phyloP scores from a whole-genome alignment of 2,888 invertebrate genomes.

The Anoplius nigerrimus region DNA sequence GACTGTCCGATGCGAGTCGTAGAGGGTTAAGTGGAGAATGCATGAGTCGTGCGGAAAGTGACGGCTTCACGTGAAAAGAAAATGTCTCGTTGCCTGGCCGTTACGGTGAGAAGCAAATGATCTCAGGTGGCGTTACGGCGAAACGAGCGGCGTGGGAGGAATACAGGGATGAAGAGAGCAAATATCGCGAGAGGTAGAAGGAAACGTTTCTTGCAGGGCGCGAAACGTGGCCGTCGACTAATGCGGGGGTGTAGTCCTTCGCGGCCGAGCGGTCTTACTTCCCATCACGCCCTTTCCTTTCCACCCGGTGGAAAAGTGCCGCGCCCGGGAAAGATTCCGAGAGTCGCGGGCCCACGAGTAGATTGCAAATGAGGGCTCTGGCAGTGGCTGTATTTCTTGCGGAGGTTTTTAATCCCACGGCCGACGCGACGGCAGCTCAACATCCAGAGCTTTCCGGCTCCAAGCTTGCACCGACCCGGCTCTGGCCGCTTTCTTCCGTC shows the following conservation, averaged over 20 bases:
- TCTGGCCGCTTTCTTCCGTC: slow-evolving; percentile 11
- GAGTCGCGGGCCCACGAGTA: slow-evolving; percentile 30
- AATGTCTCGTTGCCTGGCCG: no score
- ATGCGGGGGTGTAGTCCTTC: background rate
- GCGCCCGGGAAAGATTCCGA: slow-evolving; percentile 12
- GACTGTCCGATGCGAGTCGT: no score
- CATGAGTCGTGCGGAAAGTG: no score
- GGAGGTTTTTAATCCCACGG: slow-evolving; percentile 67
- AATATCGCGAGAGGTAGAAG: slow-evolving; percentile 1
- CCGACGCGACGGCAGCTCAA: slow-evolving; percentile 58
- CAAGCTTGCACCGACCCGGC: slow-evolving; percentile 29
- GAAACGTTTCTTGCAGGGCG: background rate
- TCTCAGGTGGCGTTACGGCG: no score
- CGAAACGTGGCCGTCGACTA: background rate
- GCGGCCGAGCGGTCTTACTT: background rate
- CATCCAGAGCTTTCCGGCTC: slow-evolving; percentile 43
- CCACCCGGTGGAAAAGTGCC: slow-evolving; percentile 21
- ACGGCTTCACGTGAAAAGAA: no score
- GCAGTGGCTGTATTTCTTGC: slow-evolving; percentile 67
- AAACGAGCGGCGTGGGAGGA: background rate
- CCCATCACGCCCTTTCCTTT: background rate
- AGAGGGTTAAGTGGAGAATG: no score
- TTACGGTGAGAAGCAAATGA: no score
- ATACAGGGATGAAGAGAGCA: slow-evolving; percentile 9
- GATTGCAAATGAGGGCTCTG: slow-evolving; percentile 70